A percentile compares a stretch with the other conserved stretches of the same genome.
These are phyloP conservation scores for Gadopsis bispinosus DNA, from an alignment of 2,797 vertebrate species.

Conservation along the genomic window DNA sequence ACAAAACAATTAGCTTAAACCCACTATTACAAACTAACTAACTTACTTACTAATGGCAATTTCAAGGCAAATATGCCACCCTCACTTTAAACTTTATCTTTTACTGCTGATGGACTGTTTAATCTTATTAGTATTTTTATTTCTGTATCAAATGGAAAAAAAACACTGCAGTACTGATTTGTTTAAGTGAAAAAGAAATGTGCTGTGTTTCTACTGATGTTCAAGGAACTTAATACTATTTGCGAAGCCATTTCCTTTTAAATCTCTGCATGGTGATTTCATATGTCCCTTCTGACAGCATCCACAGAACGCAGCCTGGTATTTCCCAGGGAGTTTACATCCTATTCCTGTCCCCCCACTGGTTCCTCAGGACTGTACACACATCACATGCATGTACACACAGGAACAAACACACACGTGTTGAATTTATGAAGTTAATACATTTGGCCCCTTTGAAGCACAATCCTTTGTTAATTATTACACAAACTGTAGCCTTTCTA, in stretches of 20 bases:
- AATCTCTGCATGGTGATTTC: conserved; percentile 9
- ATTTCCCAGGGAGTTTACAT: conserved; percentile 71
- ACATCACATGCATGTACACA: conserved; percentile 20
- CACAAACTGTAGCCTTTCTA: conserved; percentile 20
- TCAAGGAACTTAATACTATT: conserved; percentile 14
- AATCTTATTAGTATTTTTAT: background rate
- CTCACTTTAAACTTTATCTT: background rate
- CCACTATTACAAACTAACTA: background rate
- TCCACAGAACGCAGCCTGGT: conserved; percentile 39
- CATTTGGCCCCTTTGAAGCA: background rate
- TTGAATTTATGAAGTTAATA: background rate
- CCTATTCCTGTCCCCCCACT: conserved; percentile 57
- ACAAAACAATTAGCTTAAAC: background rate
- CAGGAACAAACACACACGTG: conserved; percentile 10
- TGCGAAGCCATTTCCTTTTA: conserved; percentile 18
- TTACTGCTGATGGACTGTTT: background rate
- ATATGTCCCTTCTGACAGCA: conserved; percentile 32
- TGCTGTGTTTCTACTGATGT: conserved; percentile 2
- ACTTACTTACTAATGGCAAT: background rate
- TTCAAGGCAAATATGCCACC: background rate
- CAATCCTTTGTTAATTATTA: background rate
- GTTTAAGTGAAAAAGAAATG: background rate
- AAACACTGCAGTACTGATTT: background rate
- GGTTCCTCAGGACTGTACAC: conserved; percentile 21
- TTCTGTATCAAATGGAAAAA: background rate